Evolutionary conservation across 2,113 vertebrate species (phyloP).

Genomic region (Dascyllus trimaculatus): DNA sequence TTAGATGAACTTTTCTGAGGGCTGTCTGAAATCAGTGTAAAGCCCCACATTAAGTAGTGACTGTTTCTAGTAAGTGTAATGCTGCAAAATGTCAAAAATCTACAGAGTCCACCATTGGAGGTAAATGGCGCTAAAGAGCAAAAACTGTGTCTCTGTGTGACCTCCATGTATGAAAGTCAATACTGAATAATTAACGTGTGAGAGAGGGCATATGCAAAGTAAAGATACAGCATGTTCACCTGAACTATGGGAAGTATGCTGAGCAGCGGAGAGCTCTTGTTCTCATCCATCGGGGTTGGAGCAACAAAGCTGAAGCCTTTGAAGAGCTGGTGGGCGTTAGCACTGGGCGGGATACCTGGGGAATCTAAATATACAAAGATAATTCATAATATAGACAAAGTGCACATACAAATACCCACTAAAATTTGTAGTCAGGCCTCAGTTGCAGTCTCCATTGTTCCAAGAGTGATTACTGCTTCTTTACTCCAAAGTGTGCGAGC

Average conservation of each 20-base stretch:
- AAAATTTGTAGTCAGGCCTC: conserved; percentile 21
- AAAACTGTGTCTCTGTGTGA: not conserved
- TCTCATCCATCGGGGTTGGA: conserved; percentile 91
- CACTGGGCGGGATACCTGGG: conserved; percentile 96
- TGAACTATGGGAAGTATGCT: conserved; percentile 94
- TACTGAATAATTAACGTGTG: not conserved
- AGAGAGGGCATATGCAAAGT: not conserved
- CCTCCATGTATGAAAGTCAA: not conserved
- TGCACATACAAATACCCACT: conserved; percentile 31
- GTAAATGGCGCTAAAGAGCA: not conserved
- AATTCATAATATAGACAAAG: conserved; percentile 43
- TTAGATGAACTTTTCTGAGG: not conserved
- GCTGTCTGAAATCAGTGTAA: too few relatives aligned
- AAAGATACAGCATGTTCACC: conserved; percentile 80
- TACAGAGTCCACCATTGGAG: too few relatives aligned
- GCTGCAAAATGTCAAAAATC: too few relatives aligned
- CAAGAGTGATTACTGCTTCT: conserved; percentile 41
- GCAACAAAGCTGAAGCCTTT: conserved; percentile 99
- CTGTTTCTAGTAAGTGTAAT: too few relatives aligned
- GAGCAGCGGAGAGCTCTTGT: conserved; percentile 91
- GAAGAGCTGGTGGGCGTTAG: conserved; percentile 98
- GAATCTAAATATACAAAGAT: conserved; percentile 87
- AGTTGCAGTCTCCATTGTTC: conserved; percentile 63
- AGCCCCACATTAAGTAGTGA: too few relatives aligned
- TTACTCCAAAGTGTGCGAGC: conserved; percentile 12